Conservation (phyloP, 2,113 vertebrate species). For the Sander vitreus region DNA sequence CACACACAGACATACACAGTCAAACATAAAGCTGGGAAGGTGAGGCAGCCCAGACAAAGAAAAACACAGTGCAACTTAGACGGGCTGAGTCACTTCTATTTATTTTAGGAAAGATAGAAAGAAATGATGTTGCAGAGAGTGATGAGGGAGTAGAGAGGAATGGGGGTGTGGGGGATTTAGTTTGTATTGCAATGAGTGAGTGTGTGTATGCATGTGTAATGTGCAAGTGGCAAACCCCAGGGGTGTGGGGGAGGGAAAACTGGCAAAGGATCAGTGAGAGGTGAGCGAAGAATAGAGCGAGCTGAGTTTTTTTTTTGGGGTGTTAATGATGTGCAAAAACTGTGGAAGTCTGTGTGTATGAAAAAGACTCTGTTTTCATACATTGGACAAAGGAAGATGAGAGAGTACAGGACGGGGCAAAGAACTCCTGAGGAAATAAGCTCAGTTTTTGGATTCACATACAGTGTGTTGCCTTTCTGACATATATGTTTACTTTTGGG, state of each 20-base stretch:
- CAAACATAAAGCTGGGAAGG: slow-evolving; percentile 57
- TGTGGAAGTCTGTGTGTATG: background rate
- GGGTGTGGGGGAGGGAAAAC: slow-evolving; percentile 63
- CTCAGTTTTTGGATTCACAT: slow-evolving; percentile 25
- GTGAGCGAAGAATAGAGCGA: slow-evolving; percentile 54
- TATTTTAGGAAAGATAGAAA: slow-evolving; percentile 46
- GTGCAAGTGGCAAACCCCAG: slow-evolving; percentile 56
- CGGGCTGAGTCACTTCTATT: slow-evolving; percentile 55
- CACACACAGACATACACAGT: slow-evolving; percentile 14
- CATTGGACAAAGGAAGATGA: background rate
- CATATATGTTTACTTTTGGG: slow-evolving; percentile 38
- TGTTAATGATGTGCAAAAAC: slow-evolving; percentile 22
- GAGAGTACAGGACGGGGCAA: background rate
- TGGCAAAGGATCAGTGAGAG: slow-evolving; percentile 66
- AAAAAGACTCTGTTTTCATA: slow-evolving; percentile 17
- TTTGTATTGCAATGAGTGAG: slow-evolving; percentile 60
- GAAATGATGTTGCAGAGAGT: slow-evolving; percentile 41
- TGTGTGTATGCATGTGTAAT: slow-evolving; percentile 58
- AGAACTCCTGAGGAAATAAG: slow-evolving; percentile 10
- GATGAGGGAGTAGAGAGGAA: background rate
- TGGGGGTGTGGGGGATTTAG: slow-evolving; percentile 13
- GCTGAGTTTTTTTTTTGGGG: slow-evolving; percentile 29
- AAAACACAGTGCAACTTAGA: slow-evolving; percentile 29
- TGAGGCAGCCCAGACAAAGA: slow-evolving; percentile 65
- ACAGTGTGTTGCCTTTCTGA: slow-evolving; percentile 1